Percentiles rank a stretch among this genome's conserved stretches.
phyloP scores from a whole-genome alignment of 2,113 vertebrate species.

The Hypanus sabinus region DNA sequence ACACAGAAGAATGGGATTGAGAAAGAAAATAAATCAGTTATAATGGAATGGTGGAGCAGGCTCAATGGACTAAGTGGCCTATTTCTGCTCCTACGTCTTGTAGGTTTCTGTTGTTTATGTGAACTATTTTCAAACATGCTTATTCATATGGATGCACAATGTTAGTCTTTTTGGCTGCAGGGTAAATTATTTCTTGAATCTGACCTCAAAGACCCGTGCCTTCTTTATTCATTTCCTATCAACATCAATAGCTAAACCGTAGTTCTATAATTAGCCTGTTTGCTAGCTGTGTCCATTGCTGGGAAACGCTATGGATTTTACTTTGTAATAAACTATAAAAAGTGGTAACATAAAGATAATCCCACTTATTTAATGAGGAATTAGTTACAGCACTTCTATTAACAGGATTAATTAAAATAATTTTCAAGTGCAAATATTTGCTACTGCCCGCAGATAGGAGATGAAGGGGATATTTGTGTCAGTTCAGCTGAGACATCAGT shows the following conservation, averaged over 20 bases:
- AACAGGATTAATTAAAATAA: background rate
- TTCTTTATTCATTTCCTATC: background rate
- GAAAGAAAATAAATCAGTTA: too few relatives aligned
- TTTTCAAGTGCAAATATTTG: conserved; percentile 9
- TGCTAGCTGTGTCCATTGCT: background rate
- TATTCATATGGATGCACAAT: background rate
- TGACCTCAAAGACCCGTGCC: too few relatives aligned
- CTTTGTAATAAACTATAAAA: background rate
- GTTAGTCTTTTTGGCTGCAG: background rate
- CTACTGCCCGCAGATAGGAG: background rate
- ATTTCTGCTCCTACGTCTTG: too few relatives aligned
- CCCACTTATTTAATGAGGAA: background rate
- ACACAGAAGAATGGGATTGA: too few relatives aligned
- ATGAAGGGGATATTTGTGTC: conserved; percentile 7
- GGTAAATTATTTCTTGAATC: background rate
- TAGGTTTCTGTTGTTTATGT: background rate
- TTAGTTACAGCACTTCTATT: background rate
- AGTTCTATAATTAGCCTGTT: background rate
- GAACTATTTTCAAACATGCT: too few relatives aligned
- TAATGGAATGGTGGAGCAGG: too few relatives aligned
- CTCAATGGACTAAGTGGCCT: too few relatives aligned
- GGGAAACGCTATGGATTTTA: background rate
- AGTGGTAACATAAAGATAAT: background rate
- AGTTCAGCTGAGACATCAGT: background rate
- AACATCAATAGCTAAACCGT: background rate